Evolutionary conservation across 2,888 invertebrate species (phyloP), one percentile per base, ranked within the genome.

Genomic region (Diploptera punctata): DNA sequence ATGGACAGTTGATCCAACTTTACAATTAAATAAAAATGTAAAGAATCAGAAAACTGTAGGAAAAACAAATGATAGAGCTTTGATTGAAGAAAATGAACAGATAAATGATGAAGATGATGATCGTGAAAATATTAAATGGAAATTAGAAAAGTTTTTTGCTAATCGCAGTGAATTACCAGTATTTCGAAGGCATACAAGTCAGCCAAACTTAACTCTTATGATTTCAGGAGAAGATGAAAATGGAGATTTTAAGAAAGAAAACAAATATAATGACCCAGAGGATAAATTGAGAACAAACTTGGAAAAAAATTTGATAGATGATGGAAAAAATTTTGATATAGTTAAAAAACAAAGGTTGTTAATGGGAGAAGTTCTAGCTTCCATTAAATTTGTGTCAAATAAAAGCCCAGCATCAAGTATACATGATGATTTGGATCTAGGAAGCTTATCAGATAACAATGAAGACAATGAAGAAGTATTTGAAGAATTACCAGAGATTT

Each of bases 321-420:
- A 47, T 47, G 31, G 16, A 29, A 57, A 3, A 29, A 57, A 57
- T 29, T 65, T 65, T 21, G 43, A 65, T 16, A 13, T n/a, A 16
- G 44, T 65, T 10, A 65, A 38, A 26, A 65, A 44, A 26, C 65
- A 65, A 16, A 19, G 65, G 16, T 43, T 65, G 31, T 21, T 65
- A 13, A 65, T 65, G 65, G 38, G 65, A 10, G 65, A 65, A 16
- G 43, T 65, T 43, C 44, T 65, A 7, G 13, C 33, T 9, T 65
- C 65, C 7, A 33, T 57, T 5, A 57, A 57, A 9, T 57, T 57
- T 29, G 57, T 57, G 24, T 21, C 29, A 29, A 57, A 29, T 57
- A 57, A 13, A 57, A 57, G 10, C 21, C 2, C 21, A 5, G 5
- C 21, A 21, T 2, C 9, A 52, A 52, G 26, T 16, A 57, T 5